These are phyloP conservation scores for Chloropsis cyanopogon DNA, from an alignment of 2,113 vertebrate genomes.

Conservation along the genomic window DNA sequence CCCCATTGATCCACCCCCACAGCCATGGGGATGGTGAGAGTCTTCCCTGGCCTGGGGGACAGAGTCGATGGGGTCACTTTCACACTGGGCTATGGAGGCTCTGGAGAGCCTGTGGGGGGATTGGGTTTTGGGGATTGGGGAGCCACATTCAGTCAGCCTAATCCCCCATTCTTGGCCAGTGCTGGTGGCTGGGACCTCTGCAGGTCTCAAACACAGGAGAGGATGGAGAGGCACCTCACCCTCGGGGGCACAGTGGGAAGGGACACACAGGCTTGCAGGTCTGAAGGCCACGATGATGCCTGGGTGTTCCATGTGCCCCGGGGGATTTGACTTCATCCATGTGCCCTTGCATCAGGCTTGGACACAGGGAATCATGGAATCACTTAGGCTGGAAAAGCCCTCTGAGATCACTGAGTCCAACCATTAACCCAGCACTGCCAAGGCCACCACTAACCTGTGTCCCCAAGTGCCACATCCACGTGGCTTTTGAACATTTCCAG, in stretches of 20 bases:
- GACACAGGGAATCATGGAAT: neutral
- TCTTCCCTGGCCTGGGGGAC: neutral
- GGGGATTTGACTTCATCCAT: neutral
- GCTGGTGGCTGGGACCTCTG: neutral
- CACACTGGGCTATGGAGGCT: neutral
- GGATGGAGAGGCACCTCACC: neutral
- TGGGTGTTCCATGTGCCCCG: fast-evolving
- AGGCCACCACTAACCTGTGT: neutral
- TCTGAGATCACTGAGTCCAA: neutral
- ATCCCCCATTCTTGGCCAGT: too few relatives aligned
- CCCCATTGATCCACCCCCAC: neutral
- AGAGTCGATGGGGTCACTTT: neutral
- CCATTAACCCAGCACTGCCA: neutral
- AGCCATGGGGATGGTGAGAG: neutral
- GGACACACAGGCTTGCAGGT: neutral
- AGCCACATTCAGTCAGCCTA: neutral
- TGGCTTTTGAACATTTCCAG: neutral
- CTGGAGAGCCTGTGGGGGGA: neutral
- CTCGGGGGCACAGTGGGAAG: fast-evolving
- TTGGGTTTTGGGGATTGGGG: fast-evolving
- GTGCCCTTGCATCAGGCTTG: neutral
- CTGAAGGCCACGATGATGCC: neutral
- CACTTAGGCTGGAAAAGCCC: neutral
- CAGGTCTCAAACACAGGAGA: neutral
- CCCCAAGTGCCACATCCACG: neutral